A percentile compares a stretch with the other conserved stretches of the same genome.
Evolutionary conservation across 2,888 invertebrate genomes (phyloP).

Genomic region (Eledone cirrhosa): DNA sequence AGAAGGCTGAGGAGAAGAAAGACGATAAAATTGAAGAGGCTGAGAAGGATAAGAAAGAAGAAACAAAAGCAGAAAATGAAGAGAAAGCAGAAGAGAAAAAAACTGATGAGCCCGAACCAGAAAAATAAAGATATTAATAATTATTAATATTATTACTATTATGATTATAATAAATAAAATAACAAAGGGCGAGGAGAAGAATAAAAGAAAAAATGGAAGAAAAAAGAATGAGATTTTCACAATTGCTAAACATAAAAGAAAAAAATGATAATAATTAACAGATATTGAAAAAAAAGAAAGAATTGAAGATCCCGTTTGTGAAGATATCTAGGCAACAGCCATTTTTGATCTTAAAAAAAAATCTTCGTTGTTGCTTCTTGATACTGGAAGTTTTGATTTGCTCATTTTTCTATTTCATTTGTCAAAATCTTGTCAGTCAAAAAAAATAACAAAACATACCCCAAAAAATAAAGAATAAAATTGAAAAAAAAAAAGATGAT

Average conservation of each 20-base stretch:
- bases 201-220: neutral
- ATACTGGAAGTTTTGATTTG: constrained; percentile 23
- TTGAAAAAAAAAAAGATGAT: no score
- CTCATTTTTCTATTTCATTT: constrained; percentile 25
- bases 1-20: constrained; percentile 20
- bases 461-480: no score
- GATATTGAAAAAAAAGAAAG: neutral
- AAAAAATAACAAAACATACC: no score
- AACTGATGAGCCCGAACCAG: neutral
- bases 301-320: neutral
- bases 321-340: neutral
- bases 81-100: constrained; percentile 18
- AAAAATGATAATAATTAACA: neutral
- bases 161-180: no score
- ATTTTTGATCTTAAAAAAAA: neutral
- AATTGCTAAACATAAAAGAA: constrained; percentile 29
- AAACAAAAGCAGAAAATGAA: constrained; percentile 18
- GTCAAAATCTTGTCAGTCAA: constrained; percentile 26
- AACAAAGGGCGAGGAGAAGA: no score
- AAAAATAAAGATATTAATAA: constrained; percentile 5
- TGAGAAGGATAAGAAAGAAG: constrained; percentile 19
- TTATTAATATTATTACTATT: no score
- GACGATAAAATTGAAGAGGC: constrained; percentile 26
- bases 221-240: constrained; percentile 25
- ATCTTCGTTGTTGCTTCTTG: constrained; percentile 10